Evolutionary conservation across 2,888 invertebrate genomes (phyloP).

Genomic region (Arge pagana): DNA sequence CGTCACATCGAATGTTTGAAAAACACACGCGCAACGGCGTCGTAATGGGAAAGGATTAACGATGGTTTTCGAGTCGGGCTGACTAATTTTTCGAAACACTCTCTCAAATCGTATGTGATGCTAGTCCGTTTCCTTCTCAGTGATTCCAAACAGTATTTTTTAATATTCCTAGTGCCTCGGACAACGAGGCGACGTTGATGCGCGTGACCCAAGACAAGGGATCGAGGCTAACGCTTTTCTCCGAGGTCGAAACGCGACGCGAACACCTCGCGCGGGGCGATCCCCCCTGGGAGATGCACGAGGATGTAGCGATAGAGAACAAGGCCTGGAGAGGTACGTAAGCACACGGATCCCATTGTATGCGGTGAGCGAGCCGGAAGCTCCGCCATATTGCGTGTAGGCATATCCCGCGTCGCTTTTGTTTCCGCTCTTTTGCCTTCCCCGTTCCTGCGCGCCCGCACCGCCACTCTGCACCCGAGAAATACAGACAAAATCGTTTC

Average conservation of each 20-base stretch:
- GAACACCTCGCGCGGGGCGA: too few species aligned
- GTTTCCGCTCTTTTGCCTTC: conserved; percentile 40
- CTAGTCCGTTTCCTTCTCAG: conserved; percentile 10
- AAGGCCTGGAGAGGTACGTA: conserved; percentile 43
- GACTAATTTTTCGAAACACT: conserved; percentile 12
- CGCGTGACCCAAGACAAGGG: too few species aligned
- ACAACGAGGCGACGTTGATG: conserved; percentile 5
- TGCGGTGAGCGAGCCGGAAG: conserved; percentile 58
- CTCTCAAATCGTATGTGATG: too few species aligned
- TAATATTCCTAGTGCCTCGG: conserved; percentile 18
- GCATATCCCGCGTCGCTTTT: conserved; percentile 45
- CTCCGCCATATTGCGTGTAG: conserved; percentile 55
- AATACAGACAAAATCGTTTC: conserved; percentile 43
- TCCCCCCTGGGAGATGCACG: too few species aligned
- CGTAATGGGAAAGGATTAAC: too few species aligned
- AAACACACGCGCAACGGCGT: too few species aligned
- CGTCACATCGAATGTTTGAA: too few species aligned
- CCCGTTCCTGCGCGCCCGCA: conserved; percentile 20
- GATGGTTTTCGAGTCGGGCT: too few species aligned
- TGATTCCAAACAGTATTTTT: conserved; percentile 13
- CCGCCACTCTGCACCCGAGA: conserved; percentile 35
- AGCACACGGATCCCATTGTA: conserved; percentile 55
- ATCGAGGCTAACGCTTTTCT: too few species aligned
- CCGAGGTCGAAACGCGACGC: too few species aligned
- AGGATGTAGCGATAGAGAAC: conserved; percentile 5